phyloP scores from a whole-genome alignment of 2,113 vertebrate genomes.

The Gobio gobio region DNA sequence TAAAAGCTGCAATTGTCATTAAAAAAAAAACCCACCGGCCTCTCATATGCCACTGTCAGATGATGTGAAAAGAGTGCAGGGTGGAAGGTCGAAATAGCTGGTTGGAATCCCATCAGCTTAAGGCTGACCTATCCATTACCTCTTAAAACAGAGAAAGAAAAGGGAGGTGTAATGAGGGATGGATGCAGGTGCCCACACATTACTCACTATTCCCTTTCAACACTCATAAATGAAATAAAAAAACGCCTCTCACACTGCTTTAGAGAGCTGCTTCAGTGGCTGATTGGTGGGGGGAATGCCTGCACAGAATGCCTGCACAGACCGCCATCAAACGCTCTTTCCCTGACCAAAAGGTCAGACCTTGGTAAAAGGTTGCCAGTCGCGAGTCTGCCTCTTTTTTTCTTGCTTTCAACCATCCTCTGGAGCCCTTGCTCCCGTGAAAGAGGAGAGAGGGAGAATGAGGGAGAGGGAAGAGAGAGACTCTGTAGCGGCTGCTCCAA shows the following conservation, averaged over 20 bases:
- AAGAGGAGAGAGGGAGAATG: neutral
- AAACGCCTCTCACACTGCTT: conserved; percentile 36
- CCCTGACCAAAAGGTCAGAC: conserved; percentile 52
- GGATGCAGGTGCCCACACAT: conserved; percentile 31
- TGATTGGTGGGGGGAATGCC: conserved; percentile 30
- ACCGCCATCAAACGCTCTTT: conserved; percentile 42
- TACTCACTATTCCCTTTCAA: conserved; percentile 37
- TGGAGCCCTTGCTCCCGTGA: conserved; percentile 14
- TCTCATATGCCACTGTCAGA: conserved; percentile 5
- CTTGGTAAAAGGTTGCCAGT: conserved; percentile 48
- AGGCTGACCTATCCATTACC: conserved; percentile 7
- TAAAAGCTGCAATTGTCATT: conserved; percentile 16
- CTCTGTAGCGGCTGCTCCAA: conserved; percentile 74
- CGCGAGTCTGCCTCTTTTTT: conserved; percentile 12
- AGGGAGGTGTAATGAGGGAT: conserved; percentile 31
- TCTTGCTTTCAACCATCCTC: conserved; percentile 45
- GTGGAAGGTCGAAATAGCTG: conserved; percentile 18
- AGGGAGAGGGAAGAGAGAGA: conserved; percentile 57
- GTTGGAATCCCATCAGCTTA: conserved; percentile 31
- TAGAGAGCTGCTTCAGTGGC: conserved; percentile 31
- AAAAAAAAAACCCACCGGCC: neutral
- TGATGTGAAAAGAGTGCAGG: conserved; percentile 18
- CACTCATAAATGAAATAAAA: conserved; percentile 38
- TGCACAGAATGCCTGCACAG: conserved; percentile 26
- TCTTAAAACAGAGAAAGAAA: conserved; percentile 15